Base-by-base conservation (phyloP, 2,113 vertebrate genomes). In the Australoheros scitulus region DNA sequence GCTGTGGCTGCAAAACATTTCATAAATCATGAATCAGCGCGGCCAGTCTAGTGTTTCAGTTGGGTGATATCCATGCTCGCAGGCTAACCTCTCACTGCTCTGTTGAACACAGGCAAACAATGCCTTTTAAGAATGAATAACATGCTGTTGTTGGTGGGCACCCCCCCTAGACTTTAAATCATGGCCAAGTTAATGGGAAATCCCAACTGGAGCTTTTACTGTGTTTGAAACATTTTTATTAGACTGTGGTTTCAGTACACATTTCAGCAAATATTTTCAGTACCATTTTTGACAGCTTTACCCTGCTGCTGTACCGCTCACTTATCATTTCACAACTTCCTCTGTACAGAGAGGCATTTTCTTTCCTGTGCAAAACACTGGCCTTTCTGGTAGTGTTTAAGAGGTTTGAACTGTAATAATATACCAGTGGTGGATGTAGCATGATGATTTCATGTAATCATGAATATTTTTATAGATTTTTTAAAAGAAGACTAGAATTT, bases 31-130 rank as follows among this genome's bases (percentile, higher is more conserved):
- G 68, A 88, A 86, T 91, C 89, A 87, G 80, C 61, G 77, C 81
- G 82, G 88, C 80, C 29, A 70, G 85, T 76, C 81, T 83, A 70
- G 81, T 82, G 85, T 94, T 94, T 92, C 88, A 84, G 87, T 92
- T 91, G 92, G 85, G 87, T 91, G 78, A 80, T 80, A 70, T 92
- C 88, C 83, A 72, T 86, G 87, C 86, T 92, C 82, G 68, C 83
- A 92, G 88, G 79, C 87, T 94, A 75, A 92, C 92, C 92, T 80
- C 76, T 87, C 72, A 7, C 84, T 87, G 89, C 88, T 83, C 88
- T 13, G 83, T 78, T 87, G 85, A 93, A 89, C 90, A 86, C 83
- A 87, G 70, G 83, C 91, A 92, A 93, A 94, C 92, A 94, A 89
- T 89, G 85, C 84, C 80, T 83, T 86, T 92, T 18, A 87, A 76